Percentiles rank a stretch among this genome's conserved stretches.
Conservation (phyloP, 2,797 vertebrate genomes). For the Astyanax mexicanus region DNA sequence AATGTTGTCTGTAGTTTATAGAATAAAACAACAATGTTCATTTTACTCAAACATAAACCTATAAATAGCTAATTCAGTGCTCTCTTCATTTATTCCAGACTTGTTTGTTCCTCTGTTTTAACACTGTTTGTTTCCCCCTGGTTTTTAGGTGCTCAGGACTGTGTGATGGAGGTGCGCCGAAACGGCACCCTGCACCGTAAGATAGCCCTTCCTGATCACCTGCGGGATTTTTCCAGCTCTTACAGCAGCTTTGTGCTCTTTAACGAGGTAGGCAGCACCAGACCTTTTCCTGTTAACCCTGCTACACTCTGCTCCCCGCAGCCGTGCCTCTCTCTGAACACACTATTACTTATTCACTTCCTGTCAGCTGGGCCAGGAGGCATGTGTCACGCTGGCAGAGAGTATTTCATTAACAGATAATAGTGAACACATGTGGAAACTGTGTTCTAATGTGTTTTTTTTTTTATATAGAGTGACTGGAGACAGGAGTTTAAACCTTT, state of each 20-base stretch:
- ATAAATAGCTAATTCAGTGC: not conserved
- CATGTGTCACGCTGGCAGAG: constrained; percentile 10
- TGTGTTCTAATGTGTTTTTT: not conserved
- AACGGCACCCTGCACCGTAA: constrained; percentile 70
- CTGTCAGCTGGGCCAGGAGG: not conserved
- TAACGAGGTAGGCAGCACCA: constrained; percentile 72
- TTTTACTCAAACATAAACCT: too few relatives aligned
- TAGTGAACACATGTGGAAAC: constrained; percentile 12
- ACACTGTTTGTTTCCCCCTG: not conserved
- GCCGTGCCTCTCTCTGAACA: constrained; percentile 1
- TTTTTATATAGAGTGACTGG: too few relatives aligned
- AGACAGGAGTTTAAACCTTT: too few relatives aligned
- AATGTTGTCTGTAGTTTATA: too few relatives aligned
- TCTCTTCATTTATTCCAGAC: too few relatives aligned
- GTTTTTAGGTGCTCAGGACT: constrained; percentile 80
- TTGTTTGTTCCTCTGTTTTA: not conserved
- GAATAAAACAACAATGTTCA: too few relatives aligned
- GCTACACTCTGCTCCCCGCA: not conserved
- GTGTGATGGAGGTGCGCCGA: constrained; percentile 79
- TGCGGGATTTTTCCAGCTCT: constrained; percentile 52
- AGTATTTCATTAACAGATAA: constrained; percentile 2
- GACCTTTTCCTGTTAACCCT: not conserved
- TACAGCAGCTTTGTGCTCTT: constrained; percentile 81
- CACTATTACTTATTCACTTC: constrained; percentile 7
- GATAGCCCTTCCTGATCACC: constrained; percentile 74